Evolutionary conservation across 2,113 vertebrate genomes (phyloP).

Genomic region (Malaclemys terrapin): DNA sequence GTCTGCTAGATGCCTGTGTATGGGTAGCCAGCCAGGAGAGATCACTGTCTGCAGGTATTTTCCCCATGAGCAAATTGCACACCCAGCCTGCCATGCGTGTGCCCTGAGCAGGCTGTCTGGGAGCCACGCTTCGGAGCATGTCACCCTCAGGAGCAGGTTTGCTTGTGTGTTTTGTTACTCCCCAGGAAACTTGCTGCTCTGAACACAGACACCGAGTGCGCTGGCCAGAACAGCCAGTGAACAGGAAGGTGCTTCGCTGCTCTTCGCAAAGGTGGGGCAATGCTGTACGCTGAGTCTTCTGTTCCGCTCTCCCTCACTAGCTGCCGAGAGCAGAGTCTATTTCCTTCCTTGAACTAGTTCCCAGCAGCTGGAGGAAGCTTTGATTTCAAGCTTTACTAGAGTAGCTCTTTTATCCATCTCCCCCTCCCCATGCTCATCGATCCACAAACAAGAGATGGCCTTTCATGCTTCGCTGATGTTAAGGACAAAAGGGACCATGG

Average conservation of each 20-base stretch:
- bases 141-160: not conserved
- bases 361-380: slow-evolving; percentile 52
- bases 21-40: not conserved
- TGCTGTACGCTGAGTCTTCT: not conserved
- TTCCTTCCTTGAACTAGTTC: slow-evolving; percentile 57
- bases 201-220: not conserved
- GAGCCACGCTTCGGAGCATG: not conserved
- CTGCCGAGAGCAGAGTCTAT: slow-evolving; percentile 48
- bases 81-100: not conserved
- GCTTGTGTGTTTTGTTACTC: no score
- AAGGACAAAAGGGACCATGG: not conserved
- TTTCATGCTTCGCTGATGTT: not conserved
- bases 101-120: not conserved
- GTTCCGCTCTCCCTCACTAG: not conserved
- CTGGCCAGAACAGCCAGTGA: not conserved
- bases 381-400: not conserved
- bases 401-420: slow-evolving; percentile 36
- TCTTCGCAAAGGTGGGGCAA: slow-evolving; percentile 2
- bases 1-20: not conserved
- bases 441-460: not conserved
- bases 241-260: not conserved
- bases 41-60: fast-evolving
- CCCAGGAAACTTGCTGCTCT: not conserved
- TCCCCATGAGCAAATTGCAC: not conserved
- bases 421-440: not conserved